Evolutionary conservation across 1,140 invertebrate genomes (phyloP).

Genomic region (Oryzaephilus surinamensis): DNA sequence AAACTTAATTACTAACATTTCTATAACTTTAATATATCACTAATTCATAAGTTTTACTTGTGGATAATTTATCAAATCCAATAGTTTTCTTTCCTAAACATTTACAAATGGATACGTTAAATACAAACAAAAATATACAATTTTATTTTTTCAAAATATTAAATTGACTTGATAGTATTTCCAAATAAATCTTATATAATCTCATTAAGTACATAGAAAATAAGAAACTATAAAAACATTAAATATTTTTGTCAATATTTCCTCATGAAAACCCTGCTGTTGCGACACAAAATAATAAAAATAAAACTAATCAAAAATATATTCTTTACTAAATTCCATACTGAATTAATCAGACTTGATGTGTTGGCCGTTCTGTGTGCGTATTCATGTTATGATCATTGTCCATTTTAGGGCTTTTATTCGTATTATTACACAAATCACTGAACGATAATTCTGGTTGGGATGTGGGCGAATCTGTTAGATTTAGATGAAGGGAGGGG

Average conservation of each 20-base stretch:
- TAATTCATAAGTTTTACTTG: conserved; percentile 10
- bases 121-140: conserved; percentile 5
- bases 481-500: conserved; percentile 28
- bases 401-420: conserved; percentile 15
- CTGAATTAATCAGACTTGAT: conserved; percentile 4
- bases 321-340: too few species aligned
- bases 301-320: conserved; percentile 6
- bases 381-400: conserved; percentile 22
- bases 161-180: conserved; percentile 4
- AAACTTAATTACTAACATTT: conserved; percentile 11
- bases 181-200: conserved; percentile 1
- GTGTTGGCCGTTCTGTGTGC: conserved; percentile 14
- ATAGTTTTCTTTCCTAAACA: conserved; percentile 7
- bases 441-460: conserved; percentile 19
- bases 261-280: conserved; percentile 3
- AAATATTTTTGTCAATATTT: conserved; percentile 10
- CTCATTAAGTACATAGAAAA: conserved; percentile 6
- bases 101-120: neutral
- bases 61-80: too few species aligned
- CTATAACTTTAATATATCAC: conserved; percentile 7
- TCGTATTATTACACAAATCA: conserved; percentile 15
- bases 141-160: conserved; percentile 1
- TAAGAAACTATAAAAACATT: conserved; percentile 2
- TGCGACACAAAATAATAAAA: conserved; percentile 6
- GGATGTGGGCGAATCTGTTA: conserved; percentile 26